A percentile compares a stretch with the other conserved stretches of the same genome.
phyloP scores from a whole-genome alignment of 2,113 vertebrate species.

The Grammomys dolichurus region DNA sequence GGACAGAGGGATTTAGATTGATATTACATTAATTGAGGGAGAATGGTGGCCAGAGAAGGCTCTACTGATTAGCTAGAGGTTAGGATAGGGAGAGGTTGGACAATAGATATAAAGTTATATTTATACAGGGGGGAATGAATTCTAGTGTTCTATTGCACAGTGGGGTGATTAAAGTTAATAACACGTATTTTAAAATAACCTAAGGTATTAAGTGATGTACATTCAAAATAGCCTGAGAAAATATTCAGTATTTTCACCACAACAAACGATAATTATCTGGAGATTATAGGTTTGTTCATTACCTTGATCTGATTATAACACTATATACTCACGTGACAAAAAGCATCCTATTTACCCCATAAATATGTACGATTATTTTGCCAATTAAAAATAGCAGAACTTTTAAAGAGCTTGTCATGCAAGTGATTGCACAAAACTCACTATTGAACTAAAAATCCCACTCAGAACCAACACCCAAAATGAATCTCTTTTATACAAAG shows the following conservation, averaged over 20 bases:
- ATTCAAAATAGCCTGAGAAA: background rate
- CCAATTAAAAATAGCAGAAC: background rate
- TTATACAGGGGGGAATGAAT: background rate
- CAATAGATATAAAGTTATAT: background rate
- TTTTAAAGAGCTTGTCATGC: background rate
- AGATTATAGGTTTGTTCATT: background rate
- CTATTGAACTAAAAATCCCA: conserved; percentile 55
- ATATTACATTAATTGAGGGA: background rate
- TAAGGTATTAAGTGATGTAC: background rate
- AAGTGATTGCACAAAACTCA: conserved; percentile 44
- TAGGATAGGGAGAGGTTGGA: background rate
- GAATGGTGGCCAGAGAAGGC: background rate
- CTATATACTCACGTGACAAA: background rate
- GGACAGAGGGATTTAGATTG: background rate
- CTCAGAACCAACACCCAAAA: conserved; percentile 65
- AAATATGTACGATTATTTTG: background rate
- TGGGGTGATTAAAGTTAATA: background rate
- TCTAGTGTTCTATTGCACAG: background rate
- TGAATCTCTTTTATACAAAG: conserved; percentile 64
- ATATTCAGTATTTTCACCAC: background rate
- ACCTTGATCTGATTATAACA: background rate
- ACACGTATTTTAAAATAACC: background rate
- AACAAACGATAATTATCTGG: background rate
- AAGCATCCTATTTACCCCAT: background rate
- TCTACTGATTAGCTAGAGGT: background rate